Percentiles rank a stretch among this genome's conserved stretches.
Evolutionary conservation across 2,888 invertebrate genomes (phyloP).

Genomic region (Harpalus rufipes): DNA sequence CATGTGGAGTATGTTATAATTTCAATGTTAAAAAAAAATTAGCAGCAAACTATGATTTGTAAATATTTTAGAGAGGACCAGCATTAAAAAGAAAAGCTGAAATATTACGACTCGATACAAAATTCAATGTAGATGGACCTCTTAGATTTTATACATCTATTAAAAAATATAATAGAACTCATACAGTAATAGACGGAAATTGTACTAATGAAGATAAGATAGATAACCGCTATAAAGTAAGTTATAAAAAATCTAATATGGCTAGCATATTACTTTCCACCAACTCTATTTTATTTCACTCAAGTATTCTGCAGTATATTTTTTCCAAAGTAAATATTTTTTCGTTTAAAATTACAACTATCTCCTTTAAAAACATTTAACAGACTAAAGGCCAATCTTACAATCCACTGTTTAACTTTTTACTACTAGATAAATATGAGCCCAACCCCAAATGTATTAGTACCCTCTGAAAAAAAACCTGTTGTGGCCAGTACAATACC

Average conservation of each 20-base stretch:
- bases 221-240: not conserved
- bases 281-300: no score
- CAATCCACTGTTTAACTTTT: no score
- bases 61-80: not conserved
- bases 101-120: not conserved
- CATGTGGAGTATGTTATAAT: not conserved
- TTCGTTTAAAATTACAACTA: not conserved
- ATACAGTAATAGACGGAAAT: not conserved
- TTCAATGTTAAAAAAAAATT: not conserved
- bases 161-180: conserved; percentile 14
- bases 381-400: no score
- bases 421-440: no score
- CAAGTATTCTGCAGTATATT: not conserved
- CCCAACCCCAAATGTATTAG: no score
- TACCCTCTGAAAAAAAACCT: no score
- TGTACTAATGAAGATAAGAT: not conserved
- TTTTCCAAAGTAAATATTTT: not conserved
- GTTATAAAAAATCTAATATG: no score
- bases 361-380: no score
- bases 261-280: no score
- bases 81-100: conserved; percentile 16
- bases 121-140: conserved; percentile 7
- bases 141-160: not conserved
- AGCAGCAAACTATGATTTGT: no score
- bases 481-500: no score